Conservation (phyloP, 2,797 vertebrate genomes). For the Gymnoscopelus microlampas region DNA sequence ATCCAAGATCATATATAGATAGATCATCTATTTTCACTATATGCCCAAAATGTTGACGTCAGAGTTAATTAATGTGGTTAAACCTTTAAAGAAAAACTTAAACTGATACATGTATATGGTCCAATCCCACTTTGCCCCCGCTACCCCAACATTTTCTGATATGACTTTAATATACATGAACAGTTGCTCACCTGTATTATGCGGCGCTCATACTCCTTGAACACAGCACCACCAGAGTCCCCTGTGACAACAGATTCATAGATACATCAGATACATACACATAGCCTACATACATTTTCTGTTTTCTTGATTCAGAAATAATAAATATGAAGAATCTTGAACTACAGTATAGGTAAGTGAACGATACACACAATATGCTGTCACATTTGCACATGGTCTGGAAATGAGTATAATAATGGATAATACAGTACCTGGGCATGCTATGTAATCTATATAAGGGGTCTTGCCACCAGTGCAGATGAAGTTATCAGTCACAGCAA, state of each 20-base stretch:
- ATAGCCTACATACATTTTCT: too few species aligned
- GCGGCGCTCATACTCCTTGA: constrained; percentile 58
- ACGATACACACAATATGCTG: background rate
- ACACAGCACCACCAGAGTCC: constrained; percentile 76
- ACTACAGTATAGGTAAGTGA: too few species aligned
- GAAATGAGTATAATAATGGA: background rate
- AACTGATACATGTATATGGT: too few species aligned
- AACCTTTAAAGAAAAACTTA: too few species aligned
- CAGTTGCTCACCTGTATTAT: constrained; percentile 65
- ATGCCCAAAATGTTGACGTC: too few species aligned
- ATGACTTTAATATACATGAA: background rate
- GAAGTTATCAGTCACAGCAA: constrained; percentile 70
- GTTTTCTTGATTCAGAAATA: too few species aligned
- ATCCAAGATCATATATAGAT: too few species aligned
- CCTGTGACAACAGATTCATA: constrained; percentile 46
- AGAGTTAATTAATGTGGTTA: too few species aligned
- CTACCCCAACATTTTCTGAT: too few species aligned
- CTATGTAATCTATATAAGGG: constrained; percentile 49
- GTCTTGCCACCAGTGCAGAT: constrained; percentile 59
- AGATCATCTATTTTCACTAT: too few species aligned
- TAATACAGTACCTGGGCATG: constrained; percentile 69
- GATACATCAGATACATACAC: background rate
- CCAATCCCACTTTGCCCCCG: too few species aligned
- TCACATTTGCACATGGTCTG: background rate
- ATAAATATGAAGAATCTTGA: too few species aligned